Conservation (phyloP, 2,797 vertebrate species). For the Sebastes baramenuke region DNA sequence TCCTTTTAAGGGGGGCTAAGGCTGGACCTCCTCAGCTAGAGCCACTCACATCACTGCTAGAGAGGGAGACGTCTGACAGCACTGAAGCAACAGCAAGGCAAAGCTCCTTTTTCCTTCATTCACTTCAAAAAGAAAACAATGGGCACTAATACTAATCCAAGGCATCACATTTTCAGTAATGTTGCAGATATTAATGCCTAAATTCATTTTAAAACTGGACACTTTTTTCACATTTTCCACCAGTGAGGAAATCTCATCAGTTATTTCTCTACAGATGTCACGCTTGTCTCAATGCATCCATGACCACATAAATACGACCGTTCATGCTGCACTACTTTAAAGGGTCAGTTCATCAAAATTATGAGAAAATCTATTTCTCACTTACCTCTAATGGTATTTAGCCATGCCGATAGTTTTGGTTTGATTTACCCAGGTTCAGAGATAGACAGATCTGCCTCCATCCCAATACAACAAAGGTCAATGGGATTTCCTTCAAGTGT, state of each 20-base stretch:
- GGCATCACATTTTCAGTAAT: conserved; percentile 28
- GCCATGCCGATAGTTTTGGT: neutral
- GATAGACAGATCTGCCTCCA: neutral
- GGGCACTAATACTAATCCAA: neutral
- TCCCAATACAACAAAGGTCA: neutral
- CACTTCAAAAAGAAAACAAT: neutral
- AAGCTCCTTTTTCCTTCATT: conserved; percentile 52
- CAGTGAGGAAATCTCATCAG: conserved; percentile 12
- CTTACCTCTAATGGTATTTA: neutral
- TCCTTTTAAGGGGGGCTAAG: conserved; percentile 67
- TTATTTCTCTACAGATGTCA: neutral
- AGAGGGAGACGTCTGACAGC: conserved; percentile 29
- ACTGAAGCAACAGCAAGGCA: conserved; percentile 59
- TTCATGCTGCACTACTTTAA: neutral
- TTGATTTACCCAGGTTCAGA: neutral
- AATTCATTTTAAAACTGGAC: neutral
- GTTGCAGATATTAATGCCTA: neutral
- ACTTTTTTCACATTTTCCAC: neutral
- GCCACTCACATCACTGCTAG: conserved; percentile 25
- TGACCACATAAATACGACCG: neutral
- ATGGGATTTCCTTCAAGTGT: neutral
- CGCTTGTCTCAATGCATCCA: neutral
- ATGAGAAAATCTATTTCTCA: neutral
- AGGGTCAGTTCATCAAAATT: neutral
- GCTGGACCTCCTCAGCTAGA: conserved; percentile 65